phyloP scores from a whole-genome alignment of 2,888 invertebrate species.

The Didymodactylos carnosus region DNA sequence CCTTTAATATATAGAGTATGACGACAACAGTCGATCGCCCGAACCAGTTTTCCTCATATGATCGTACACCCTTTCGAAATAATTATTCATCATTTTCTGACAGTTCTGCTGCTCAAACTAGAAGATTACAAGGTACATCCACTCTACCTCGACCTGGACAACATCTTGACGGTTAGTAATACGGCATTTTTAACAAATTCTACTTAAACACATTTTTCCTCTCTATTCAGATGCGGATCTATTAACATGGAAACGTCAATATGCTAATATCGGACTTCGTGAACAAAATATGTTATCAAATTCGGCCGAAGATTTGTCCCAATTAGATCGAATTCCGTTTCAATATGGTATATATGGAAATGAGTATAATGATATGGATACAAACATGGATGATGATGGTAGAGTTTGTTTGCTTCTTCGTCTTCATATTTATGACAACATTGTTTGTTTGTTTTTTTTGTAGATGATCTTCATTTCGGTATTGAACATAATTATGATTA shows the following conservation, averaged over 20 bases:
- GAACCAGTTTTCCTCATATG: too few species aligned
- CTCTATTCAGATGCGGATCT: not conserved
- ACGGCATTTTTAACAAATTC: not conserved
- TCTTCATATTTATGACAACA: not conserved
- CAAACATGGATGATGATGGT: too few species aligned
- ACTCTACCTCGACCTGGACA: not conserved
- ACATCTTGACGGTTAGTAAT: not conserved
- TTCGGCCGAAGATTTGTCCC: not conserved
- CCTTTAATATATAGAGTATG: too few species aligned
- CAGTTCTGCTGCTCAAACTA: too few species aligned
- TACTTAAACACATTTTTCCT: not conserved
- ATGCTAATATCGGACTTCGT: not conserved
- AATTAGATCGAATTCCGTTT: not conserved
- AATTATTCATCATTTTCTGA: too few species aligned
- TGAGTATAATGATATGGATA: not conserved
- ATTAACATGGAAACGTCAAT: not conserved
- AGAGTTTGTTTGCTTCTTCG: not conserved
- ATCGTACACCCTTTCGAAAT: too few species aligned
- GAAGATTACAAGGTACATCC: too few species aligned
- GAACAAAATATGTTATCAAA: not conserved
- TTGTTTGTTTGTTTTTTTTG: not conserved
- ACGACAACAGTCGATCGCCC: too few species aligned
- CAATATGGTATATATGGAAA: not conserved
- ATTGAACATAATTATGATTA: not conserved
- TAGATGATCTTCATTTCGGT: not conserved